These are phyloP conservation scores for Dendrolimus punctatus DNA, from an alignment of 1,140 invertebrate species.

Conservation along the genomic window DNA sequence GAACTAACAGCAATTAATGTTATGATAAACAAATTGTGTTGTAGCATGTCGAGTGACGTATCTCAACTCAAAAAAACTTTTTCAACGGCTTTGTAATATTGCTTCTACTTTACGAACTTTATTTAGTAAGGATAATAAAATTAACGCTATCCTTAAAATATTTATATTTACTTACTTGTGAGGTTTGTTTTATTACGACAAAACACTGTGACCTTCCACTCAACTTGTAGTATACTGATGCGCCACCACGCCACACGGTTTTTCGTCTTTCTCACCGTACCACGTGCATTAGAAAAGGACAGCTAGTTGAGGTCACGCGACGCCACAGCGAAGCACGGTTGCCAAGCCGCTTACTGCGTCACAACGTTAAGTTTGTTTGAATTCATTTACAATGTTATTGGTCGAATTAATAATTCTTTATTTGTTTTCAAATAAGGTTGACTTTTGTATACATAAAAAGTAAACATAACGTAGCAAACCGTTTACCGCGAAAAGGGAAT, in stretches of 20 bases:
- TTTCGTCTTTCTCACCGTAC: constrained; percentile 4
- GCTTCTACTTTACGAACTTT: too few relatives aligned
- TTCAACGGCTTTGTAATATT: too few relatives aligned
- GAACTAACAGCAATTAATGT: too few relatives aligned
- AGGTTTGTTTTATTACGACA: constrained; percentile 9
- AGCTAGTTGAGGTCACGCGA: constrained; percentile 9
- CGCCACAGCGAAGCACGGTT: constrained; percentile 21
- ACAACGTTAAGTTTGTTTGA: constrained; percentile 9
- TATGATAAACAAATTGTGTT: too few relatives aligned
- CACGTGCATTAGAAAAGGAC: constrained; percentile 11
- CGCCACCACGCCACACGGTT: constrained; percentile 17
- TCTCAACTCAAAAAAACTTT: too few relatives aligned
- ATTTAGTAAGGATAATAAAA: too few relatives aligned
- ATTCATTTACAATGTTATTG: constrained; percentile 4
- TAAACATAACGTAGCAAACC: constrained; percentile 1
- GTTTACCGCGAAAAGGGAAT: constrained; percentile 14
- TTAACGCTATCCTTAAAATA: too few relatives aligned
- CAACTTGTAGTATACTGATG: constrained; percentile 26
- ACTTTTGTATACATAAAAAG: constrained; percentile 2
- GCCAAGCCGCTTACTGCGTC: constrained; percentile 12
- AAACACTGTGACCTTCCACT: constrained; percentile 25
- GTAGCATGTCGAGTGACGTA: too few relatives aligned
- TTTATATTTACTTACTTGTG: too few relatives aligned
- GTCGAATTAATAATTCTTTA: constrained; percentile 1
- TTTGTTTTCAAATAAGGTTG: not conserved